Evolutionary conservation across 2,113 vertebrate species (phyloP), one percentile per base, ranked within the genome.

Genomic region (Gallinago paraguaiae): DNA sequence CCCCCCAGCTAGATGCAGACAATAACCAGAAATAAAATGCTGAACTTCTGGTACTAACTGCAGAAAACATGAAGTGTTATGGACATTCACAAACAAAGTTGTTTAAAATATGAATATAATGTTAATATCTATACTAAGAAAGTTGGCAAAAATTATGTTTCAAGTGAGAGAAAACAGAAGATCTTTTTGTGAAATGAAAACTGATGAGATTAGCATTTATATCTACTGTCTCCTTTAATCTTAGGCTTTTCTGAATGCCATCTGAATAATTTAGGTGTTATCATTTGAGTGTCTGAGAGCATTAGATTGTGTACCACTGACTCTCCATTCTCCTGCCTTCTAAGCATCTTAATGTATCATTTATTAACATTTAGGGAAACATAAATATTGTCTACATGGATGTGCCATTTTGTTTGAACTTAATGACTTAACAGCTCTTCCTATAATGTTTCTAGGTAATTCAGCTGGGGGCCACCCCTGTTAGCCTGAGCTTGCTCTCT

Each of bases 401-500:
- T 64, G 3, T 68, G 75, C 35, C 1, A 0, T 82, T 89, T 70
- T 75, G 46, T 79, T 89, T 78, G 77, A 53, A 35, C 7, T 4
- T 35, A 25, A 2, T 22, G 35, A 59, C 82, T 92, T 76, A 25
- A 25, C 50, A 10, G 72, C 46, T 92, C 35, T 69, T 95, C 84
- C 43, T 92, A 0, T 89, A 31, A 82, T 17, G 14, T 79, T 97
- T 96, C 81, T 95, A 99, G 99, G 97, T 98, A 97, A 97, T 98
- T 94, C 97, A 97, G 80, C 98, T 97, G 33, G 97, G 96, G 72
- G 93, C 97, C 46, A 89, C 97, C 90, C 98, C 99, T 8, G 98
- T 97, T 59, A 95, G 98, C 78, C 88, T 98, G 92, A 96, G 96
- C 61, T 96, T 98, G 54, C 87, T 98, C 91, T 92, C 98, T 74